Evolutionary conservation across 2,113 vertebrate genomes (phyloP), one percentile per base, ranked within the genome.

Genomic region (Phaethornis superciliosus): DNA sequence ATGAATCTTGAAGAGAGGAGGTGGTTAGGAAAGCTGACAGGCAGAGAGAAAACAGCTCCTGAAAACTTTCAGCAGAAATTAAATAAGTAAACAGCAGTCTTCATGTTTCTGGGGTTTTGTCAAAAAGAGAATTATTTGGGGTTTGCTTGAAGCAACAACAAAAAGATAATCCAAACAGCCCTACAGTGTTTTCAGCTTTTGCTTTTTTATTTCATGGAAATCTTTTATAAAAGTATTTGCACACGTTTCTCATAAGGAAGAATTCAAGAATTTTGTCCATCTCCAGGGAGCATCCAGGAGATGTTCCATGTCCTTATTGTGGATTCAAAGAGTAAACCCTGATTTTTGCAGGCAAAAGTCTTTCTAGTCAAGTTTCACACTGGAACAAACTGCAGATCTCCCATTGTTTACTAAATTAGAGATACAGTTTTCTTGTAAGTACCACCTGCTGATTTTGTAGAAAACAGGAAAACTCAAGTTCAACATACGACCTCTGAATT

Each of bases 311-410:
- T 82, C 58, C 67, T 80, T 80, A 82, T 12, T 83, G 68, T 79
- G 67, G 62, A 85, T 16, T 80, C 42, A 80, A 81, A 59, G 89
- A 89, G 55, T 37, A 87, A 85, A 33, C 47, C 62, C n/a, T 49
- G 46, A 77, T 49, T 85, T 89, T 89, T 82, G 58, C 81, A 89
- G 81, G 79, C 35, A 91, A 81, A 84, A 47, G 0, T 2, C 42
- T 81, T 92, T 69, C 87, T 70, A 93, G 93, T 87, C 93, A 89
- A 89, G 89, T 91, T 96, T 93, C 68, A 85, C 88, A 74, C 88
- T 93, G 72, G 47, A 96, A 75, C 46, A 60, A 74, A 83, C 68
- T 75, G 52, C 82, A 91, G 49, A 40, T 91, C 76, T 75, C 47
- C 67, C 40, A 24, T 71, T 81, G 78, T 88, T 90, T 93, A 65